Percentiles rank a stretch among this genome's conserved stretches.
Conservation (phyloP, 1,140 invertebrate species). For the Zeugodacus cucurbitae region DNA sequence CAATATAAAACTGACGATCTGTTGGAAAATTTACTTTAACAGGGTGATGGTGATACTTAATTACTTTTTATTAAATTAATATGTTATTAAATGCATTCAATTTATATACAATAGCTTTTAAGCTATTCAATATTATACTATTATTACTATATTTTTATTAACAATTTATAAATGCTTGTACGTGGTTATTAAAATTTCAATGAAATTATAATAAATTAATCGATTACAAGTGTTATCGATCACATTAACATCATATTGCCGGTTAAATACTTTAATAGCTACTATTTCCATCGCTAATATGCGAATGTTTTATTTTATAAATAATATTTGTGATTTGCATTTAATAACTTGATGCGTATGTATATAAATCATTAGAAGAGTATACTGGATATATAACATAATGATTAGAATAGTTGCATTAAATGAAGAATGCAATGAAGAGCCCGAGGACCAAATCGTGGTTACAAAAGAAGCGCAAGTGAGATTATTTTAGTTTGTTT, state of each 20-base stretch:
- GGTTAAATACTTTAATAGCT: background rate
- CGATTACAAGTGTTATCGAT: background rate
- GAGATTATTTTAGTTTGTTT: background rate
- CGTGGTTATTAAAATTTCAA: too few relatives aligned
- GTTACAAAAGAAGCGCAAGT: constrained; percentile 48
- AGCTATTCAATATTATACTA: too few relatives aligned
- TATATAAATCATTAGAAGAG: background rate
- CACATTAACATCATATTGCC: background rate
- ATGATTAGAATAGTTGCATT: constrained; percentile 47
- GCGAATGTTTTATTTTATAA: background rate
- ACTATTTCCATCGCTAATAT: background rate
- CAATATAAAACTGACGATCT: too few relatives aligned
- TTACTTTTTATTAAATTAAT: too few relatives aligned
- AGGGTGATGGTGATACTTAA: too few relatives aligned
- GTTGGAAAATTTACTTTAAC: too few relatives aligned
- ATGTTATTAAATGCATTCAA: too few relatives aligned
- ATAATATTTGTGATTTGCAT: background rate
- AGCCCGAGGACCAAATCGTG: constrained; percentile 40
- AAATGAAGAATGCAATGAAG: constrained; percentile 42
- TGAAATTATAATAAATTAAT: background rate
- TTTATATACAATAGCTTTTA: too few relatives aligned
- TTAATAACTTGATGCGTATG: too few relatives aligned
- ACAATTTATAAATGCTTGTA: too few relatives aligned
- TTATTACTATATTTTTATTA: too few relatives aligned
- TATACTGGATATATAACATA: background rate